Evolutionary conservation across 92 coral and sea anemone genomes (phyloP), one percentile per base, ranked within the genome.

Genomic region (Parazoanthus darwini): DNA sequence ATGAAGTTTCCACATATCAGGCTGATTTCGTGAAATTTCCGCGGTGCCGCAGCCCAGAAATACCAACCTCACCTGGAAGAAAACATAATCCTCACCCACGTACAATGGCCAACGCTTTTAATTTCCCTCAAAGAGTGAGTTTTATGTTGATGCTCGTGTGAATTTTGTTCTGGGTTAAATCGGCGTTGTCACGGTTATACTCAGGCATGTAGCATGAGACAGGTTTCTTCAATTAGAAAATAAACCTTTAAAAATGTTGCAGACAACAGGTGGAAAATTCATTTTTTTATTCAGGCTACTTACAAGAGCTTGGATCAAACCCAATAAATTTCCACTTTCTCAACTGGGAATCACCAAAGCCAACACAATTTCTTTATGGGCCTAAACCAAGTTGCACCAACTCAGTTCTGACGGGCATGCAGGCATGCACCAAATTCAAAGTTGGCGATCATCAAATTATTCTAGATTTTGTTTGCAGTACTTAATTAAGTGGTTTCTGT

Each of bases 1-100:
- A 91, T 73, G 95, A 71, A 65, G 88, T 92, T 20, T 91, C 95
- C 59, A 90, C 94, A 25, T 94, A 94, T 90, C 89, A 90, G 67
- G 92, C 88, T 9, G 91, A 91, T 81, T 94, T 91, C 68, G 81
- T 86, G 33, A 90, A 91, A 73, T 88, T 79, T 33, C 81, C 85
- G 36, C 89, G 88, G 11, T 88, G 91, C 73, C 89, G 92, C 74
- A 90, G 86, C 73, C 92, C 92, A 33, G 82, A 86, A n/a, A 67
- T 90, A 5, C 98, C 98, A 46, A 89, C 95, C 73, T 93, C 94
- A 3, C 94, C 98, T 6, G 81, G 89, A 43, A 80, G 98, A 48
- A 92, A 90, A 91, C 90, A 94, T 80, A 94, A 94, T 73, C 98
- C 98, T 25, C 98, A 94, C 67, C 98, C 98, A 29, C 48, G 36